These are phyloP conservation scores for Drosophila insularis DNA, from an alignment of 1,140 invertebrate genomes.

Conservation along the genomic window DNA sequence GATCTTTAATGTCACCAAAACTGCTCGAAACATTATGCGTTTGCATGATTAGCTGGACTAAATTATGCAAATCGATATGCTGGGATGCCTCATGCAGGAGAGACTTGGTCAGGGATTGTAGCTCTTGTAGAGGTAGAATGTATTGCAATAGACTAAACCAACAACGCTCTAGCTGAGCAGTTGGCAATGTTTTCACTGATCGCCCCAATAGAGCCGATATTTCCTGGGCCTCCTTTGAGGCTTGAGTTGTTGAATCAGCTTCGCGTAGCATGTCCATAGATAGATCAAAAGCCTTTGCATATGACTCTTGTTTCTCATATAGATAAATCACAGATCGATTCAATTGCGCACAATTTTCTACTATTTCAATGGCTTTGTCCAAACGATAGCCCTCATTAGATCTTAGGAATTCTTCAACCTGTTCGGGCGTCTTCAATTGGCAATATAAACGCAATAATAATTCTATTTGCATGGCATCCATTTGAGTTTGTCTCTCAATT, in stretches of 20 bases:
- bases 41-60: slow-evolving; percentile 83
- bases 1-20: slow-evolving; percentile 83
- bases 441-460: slow-evolving; percentile 88
- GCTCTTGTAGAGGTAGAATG: slow-evolving; percentile 67
- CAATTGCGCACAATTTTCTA: slow-evolving; percentile 74
- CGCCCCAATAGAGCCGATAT: slow-evolving; percentile 81
- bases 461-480: slow-evolving; percentile 85
- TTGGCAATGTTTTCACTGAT: slow-evolving; percentile 76
- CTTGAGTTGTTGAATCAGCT: slow-evolving; percentile 26
- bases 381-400: slow-evolving; percentile 62
- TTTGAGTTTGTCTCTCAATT: slow-evolving; percentile 83
- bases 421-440: slow-evolving; percentile 83
- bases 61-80: slow-evolving; percentile 83
- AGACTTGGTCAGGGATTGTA: slow-evolving; percentile 77
- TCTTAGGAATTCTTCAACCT: slow-evolving; percentile 69
- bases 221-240: slow-evolving; percentile 42
- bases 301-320: slow-evolving; percentile 83
- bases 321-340: slow-evolving; percentile 82
- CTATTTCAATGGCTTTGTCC: slow-evolving; percentile 82
- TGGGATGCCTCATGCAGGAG: slow-evolving; percentile 83
- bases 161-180: slow-evolving; percentile 79
- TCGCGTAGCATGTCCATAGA: slow-evolving; percentile 75
- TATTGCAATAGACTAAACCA: slow-evolving; percentile 83
- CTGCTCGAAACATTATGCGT: slow-evolving; percentile 80
- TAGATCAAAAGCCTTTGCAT: slow-evolving; percentile 82